Conservation (phyloP, 1,140 invertebrate genomes). For the Battus philenor region DNA sequence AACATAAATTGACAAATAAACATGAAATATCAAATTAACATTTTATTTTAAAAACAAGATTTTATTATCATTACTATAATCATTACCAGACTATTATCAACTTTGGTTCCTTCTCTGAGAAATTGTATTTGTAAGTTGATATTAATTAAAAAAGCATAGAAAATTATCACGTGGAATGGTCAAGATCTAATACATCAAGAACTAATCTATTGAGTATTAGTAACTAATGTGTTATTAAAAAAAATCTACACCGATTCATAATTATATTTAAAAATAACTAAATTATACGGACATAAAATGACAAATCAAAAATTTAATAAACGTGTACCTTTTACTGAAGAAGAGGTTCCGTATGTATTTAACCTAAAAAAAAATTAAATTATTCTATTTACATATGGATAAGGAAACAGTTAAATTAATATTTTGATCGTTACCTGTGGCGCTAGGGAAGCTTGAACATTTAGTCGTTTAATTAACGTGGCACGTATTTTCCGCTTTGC, state of each 20-base stretch:
- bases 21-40: too few species aligned
- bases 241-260: constrained; percentile 35
- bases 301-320: constrained; percentile 40
- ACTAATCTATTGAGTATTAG: too few species aligned
- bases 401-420: constrained; percentile 2
- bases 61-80: too few species aligned
- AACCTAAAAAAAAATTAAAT: too few species aligned
- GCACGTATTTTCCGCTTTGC: background rate
- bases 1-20: too few species aligned
- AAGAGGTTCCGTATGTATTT: constrained; percentile 28
- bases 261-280: constrained; percentile 58
- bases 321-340: background rate
- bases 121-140: too few species aligned
- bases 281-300: constrained; percentile 57
- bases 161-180: too few species aligned
- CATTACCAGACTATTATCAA: too few species aligned
- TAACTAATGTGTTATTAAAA: constrained; percentile 19
- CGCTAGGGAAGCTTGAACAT: constrained; percentile 2
- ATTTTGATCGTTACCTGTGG: constrained; percentile 15
- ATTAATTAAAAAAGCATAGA: constrained; percentile 1
- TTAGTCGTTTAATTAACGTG: background rate
- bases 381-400: too few species aligned
- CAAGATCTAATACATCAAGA: too few species aligned
- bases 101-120: too few species aligned
- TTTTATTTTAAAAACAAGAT: too few species aligned